Evolutionary conservation across 1,140 invertebrate species (phyloP).

Genomic region (Nymphalis io): DNA sequence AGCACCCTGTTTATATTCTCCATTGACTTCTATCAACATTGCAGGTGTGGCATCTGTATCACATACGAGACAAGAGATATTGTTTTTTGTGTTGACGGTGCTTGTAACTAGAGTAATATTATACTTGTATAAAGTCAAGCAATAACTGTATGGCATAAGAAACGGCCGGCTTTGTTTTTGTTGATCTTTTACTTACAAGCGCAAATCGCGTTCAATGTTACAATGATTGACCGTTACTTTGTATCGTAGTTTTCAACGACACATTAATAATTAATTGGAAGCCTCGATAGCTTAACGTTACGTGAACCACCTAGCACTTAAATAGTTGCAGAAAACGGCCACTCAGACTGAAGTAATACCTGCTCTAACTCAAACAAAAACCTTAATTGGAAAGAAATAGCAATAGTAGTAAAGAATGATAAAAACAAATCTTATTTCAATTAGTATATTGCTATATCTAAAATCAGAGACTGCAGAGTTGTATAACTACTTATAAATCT

Average conservation of each 20-base stretch:
- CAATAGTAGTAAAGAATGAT: too few species aligned
- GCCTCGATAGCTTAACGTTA: neutral
- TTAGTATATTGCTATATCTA: too few species aligned
- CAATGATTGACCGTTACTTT: neutral
- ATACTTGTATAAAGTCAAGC: neutral
- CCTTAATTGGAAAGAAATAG: too few species aligned
- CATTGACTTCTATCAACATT: neutral
- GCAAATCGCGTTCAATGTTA: neutral
- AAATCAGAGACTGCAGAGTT: too few species aligned
- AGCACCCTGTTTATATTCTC: too few species aligned
- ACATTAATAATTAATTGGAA: neutral
- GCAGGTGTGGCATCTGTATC: neutral
- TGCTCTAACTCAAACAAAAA: too few species aligned
- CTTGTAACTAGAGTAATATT: neutral
- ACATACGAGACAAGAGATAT: neutral
- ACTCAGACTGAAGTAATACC: too few species aligned
- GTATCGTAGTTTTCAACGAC: neutral
- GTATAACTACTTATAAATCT: too few species aligned
- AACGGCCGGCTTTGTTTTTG: neutral
- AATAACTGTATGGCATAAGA: neutral
- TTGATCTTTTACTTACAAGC: neutral
- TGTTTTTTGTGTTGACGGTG: neutral
- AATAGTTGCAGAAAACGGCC: too few species aligned
- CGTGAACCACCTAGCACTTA: too few species aligned
- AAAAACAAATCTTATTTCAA: too few species aligned